A percentile compares a stretch with the other conserved stretches of the same genome.
Evolutionary conservation across 1,140 invertebrate genomes (phyloP).

Genomic region (Trachelipus rathkii): DNA sequence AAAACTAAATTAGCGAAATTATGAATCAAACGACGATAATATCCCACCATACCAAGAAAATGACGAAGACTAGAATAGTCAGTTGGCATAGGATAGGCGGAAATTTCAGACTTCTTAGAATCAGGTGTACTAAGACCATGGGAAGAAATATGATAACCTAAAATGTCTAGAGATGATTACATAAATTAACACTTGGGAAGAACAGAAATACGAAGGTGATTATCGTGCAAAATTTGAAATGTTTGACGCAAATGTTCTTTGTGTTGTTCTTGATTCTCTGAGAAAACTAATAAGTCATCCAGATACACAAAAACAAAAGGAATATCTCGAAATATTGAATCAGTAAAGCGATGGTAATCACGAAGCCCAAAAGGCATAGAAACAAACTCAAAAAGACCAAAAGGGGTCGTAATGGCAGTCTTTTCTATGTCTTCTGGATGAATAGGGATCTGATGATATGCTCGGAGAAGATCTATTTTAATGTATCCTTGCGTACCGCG

Average conservation of each 20-base stretch:
- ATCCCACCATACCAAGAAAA: conserved; percentile 26
- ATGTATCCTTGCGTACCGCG: conserved; percentile 30
- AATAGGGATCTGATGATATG: too few relatives aligned
- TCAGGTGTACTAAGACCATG: background rate
- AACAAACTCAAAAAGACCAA: too few relatives aligned
- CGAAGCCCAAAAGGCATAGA: conserved; percentile 33
- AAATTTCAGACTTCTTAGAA: conserved; percentile 6
- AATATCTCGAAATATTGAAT: conserved; percentile 25
- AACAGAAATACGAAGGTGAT: background rate
- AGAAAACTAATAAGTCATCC: conserved; percentile 56
- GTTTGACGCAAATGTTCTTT: background rate
- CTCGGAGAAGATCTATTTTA: conserved; percentile 1
- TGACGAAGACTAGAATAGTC: background rate
- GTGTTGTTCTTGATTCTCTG: conserved; percentile 5
- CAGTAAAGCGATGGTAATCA: conserved; percentile 41
- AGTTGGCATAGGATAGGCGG: conserved; percentile 1
- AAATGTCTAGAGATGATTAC: conserved; percentile 7
- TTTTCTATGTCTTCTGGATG: too few relatives aligned
- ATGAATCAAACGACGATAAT: conserved; percentile 21
- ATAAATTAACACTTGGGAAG: conserved; percentile 18
- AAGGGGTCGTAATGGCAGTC: too few relatives aligned
- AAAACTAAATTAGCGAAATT: conserved; percentile 10
- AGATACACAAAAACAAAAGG: too few relatives aligned
- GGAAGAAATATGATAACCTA: conserved; percentile 11
- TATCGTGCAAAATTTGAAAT: background rate